These are phyloP conservation scores for Drosophila emarginata DNA, from an alignment of 2,888 invertebrate species.

Conservation along the genomic window DNA sequence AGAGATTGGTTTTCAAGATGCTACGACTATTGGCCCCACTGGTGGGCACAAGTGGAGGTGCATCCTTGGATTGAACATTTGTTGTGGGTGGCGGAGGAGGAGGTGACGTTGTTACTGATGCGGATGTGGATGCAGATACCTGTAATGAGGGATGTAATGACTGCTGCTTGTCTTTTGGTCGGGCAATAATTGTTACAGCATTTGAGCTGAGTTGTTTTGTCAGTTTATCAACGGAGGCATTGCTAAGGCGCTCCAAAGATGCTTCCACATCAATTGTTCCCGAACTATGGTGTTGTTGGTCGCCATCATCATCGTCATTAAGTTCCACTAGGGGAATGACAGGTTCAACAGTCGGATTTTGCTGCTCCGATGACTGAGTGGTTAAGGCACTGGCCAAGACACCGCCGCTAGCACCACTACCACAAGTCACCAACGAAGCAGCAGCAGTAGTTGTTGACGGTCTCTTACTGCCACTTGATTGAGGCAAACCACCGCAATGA, in stretches of 20 bases:
- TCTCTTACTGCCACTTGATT: background rate
- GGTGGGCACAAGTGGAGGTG: slow-evolving; percentile 47
- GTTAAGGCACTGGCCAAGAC: slow-evolving; percentile 39
- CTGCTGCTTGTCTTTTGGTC: slow-evolving; percentile 71
- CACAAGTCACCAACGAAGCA: background rate
- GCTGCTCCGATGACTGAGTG: slow-evolving; percentile 18
- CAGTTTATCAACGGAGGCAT: slow-evolving; percentile 79
- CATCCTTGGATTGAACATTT: slow-evolving; percentile 43
- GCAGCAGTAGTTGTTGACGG: background rate
- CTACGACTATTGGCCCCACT: slow-evolving; percentile 76
- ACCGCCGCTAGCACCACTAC: slow-evolving; percentile 13
- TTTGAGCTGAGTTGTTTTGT: slow-evolving; percentile 80
- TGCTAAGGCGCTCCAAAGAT: slow-evolving; percentile 45
- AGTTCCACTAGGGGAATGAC: slow-evolving; percentile 69
- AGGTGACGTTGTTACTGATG: background rate
- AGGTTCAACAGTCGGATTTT: slow-evolving; percentile 14
- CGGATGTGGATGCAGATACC: slow-evolving; percentile 16
- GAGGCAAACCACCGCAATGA: slow-evolving; percentile 71
- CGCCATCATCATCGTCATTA: slow-evolving; percentile 70
- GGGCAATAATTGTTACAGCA: slow-evolving; percentile 81
- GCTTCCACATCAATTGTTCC: slow-evolving; percentile 20
- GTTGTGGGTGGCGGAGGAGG: background rate
- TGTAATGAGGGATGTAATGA: slow-evolving; percentile 1
- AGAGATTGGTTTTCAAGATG: slow-evolving; percentile 80
- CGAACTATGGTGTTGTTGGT: background rate